These are phyloP conservation scores for Thera britannica DNA, from an alignment of 2,888 invertebrate genomes.

Conservation along the genomic window DNA sequence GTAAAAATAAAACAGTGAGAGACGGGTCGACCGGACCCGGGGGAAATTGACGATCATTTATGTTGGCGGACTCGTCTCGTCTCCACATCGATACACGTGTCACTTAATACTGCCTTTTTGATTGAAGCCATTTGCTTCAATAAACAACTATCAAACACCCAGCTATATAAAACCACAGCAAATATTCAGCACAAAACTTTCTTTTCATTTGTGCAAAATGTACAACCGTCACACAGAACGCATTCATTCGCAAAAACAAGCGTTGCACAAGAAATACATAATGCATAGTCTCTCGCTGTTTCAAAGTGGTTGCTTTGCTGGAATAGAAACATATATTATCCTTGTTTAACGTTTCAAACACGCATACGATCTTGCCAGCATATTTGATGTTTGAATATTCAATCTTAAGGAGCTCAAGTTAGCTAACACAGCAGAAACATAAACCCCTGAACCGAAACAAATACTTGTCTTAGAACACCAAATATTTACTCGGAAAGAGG, in stretches of 20 bases:
- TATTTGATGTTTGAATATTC: slow-evolving; percentile 39
- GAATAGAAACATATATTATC: slow-evolving; percentile 27
- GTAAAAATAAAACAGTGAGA: slow-evolving; percentile 58
- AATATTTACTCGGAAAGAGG: slow-evolving; percentile 36
- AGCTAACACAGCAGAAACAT: slow-evolving; percentile 37
- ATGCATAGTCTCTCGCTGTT: slow-evolving; percentile 30
- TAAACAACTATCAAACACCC: slow-evolving; percentile 17
- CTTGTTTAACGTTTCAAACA: slow-evolving; percentile 28
- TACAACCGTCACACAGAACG: slow-evolving; percentile 31
- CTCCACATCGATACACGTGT: slow-evolving; percentile 55
- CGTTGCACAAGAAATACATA: slow-evolving; percentile 35
- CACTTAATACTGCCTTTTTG: slow-evolving; percentile 38
- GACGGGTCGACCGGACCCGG: slow-evolving; percentile 47
- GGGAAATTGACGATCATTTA: slow-evolving; percentile 64
- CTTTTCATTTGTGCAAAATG: slow-evolving; percentile 27
- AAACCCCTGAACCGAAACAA: slow-evolving; percentile 40
- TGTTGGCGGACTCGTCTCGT: slow-evolving; percentile 55
- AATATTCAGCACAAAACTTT: slow-evolving; percentile 30
- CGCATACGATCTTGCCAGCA: slow-evolving; percentile 32
- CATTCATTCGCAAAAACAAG: slow-evolving; percentile 34
- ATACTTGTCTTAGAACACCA: slow-evolving; percentile 39
- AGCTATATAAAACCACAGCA: slow-evolving; percentile 11
- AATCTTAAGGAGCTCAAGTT: slow-evolving; percentile 31
- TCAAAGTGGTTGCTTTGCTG: slow-evolving; percentile 28
- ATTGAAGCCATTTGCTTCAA: slow-evolving; percentile 24